Evolutionary conservation across 2,888 invertebrate genomes (phyloP).

Genomic region (Stenichneumon culpator): DNA sequence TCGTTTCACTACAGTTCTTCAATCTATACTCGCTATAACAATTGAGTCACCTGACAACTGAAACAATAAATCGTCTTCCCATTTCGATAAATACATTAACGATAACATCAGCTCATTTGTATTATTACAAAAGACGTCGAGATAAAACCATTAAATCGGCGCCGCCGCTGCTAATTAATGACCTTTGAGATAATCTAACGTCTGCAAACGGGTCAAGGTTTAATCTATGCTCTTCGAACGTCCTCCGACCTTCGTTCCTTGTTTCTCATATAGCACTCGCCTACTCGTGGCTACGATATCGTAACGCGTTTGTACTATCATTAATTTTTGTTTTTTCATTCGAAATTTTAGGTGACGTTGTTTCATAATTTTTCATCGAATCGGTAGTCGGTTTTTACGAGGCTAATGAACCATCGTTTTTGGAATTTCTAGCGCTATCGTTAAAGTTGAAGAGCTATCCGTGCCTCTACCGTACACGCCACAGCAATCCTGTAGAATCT

Average conservation of each 20-base stretch:
- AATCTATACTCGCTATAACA: neutral
- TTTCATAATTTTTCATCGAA: neutral
- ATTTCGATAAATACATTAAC: constrained; percentile 16
- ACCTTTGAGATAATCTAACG: constrained; percentile 65
- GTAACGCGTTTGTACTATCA: neutral
- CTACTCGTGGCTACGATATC: constrained; percentile 7
- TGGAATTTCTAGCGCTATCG: neutral
- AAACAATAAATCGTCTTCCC: constrained; percentile 26
- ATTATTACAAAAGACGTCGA: constrained; percentile 32
- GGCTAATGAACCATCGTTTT: constrained; percentile 36
- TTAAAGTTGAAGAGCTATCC: neutral
- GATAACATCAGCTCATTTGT: constrained; percentile 36
- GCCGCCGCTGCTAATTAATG: constrained; percentile 56
- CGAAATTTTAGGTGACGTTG: neutral
- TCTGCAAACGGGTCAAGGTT: constrained; percentile 66
- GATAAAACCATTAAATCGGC: constrained; percentile 41
- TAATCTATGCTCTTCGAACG: constrained; percentile 45
- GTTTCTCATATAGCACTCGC: constrained; percentile 45
- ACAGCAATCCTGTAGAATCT: neutral
- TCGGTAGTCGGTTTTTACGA: neutral
- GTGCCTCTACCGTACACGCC: too few species aligned
- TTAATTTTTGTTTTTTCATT: neutral
- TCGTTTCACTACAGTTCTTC: too few species aligned
- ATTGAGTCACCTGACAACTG: neutral
- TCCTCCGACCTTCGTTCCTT: constrained; percentile 65